These are phyloP conservation scores for Amniataba percoides DNA, from an alignment of 2,797 vertebrate genomes.

Conservation along the genomic window DNA sequence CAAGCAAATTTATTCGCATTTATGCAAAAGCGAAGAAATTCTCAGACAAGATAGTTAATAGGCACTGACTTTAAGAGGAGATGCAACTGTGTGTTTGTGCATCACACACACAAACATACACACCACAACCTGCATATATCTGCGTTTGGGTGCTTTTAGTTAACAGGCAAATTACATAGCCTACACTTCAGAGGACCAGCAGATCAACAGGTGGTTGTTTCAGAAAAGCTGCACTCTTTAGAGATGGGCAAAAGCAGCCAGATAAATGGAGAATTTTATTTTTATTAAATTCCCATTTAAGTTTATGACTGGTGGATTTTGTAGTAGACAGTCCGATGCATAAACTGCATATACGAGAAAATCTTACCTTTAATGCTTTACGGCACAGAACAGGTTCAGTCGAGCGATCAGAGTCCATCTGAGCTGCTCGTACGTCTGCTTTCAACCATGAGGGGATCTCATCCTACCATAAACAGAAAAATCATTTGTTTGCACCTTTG, in stretches of 20 bases:
- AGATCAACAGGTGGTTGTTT: conserved; percentile 7
- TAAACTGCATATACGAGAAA: neutral
- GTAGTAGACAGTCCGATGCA: conserved; percentile 1
- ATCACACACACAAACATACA: neutral
- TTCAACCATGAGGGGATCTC: conserved; percentile 8
- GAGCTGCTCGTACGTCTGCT: neutral
- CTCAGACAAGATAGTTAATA: neutral
- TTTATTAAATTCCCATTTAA: conserved; percentile 15
- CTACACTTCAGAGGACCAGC: neutral
- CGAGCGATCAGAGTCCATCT: conserved; percentile 20
- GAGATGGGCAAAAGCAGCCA: neutral
- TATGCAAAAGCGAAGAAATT: neutral
- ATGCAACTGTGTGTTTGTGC: neutral
- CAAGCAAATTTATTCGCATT: neutral
- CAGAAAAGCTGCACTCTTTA: conserved; percentile 21
- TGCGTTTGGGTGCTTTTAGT: neutral
- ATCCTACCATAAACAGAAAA: neutral
- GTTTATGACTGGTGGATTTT: conserved; percentile 11
- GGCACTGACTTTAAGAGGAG: neutral
- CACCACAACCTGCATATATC: neutral
- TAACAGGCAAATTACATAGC: too few relatives aligned
- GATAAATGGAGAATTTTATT: conserved; percentile 24
- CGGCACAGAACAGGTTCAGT: conserved; percentile 22
- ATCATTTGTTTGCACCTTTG: neutral
- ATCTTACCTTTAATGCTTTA: conserved; percentile 13